Evolutionary conservation across 1,140 invertebrate species (phyloP).

Genomic region (Aphis craccivora): DNA sequence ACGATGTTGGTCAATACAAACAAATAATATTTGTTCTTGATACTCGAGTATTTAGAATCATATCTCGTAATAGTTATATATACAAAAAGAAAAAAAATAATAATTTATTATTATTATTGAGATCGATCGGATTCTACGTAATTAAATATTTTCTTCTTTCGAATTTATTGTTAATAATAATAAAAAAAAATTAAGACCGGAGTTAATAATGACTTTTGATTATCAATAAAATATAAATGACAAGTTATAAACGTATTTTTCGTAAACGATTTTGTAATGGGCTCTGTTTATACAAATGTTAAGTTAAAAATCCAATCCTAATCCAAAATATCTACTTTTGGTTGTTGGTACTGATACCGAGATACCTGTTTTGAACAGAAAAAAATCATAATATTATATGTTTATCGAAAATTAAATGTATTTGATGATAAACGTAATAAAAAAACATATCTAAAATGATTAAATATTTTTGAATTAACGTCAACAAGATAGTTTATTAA

Average conservation of each 20-base stretch:
- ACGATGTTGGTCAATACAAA: neutral
- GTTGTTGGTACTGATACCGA: neutral
- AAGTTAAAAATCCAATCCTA: neutral
- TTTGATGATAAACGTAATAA: no score
- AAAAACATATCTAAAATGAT: no score
- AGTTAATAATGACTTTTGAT: neutral
- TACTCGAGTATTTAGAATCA: neutral
- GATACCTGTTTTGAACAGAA: neutral
- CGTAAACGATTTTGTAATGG: neutral
- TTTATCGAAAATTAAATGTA: no score
- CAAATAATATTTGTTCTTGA: neutral
- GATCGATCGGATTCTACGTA: neutral
- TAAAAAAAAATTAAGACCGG: neutral
- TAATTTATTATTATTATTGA: neutral
- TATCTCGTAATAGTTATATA: no score
- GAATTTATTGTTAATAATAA: neutral
- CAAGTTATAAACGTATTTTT: neutral
- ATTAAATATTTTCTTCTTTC: neutral
- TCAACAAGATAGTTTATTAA: no score
- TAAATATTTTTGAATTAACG: no score
- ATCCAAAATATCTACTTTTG: neutral
- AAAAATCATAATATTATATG: neutral
- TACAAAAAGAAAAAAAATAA: no score
- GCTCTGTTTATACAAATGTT: neutral
- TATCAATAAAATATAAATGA: neutral